Evolutionary conservation across 1,140 invertebrate species (phyloP).

Genomic region (Penaeus indicus): DNA sequence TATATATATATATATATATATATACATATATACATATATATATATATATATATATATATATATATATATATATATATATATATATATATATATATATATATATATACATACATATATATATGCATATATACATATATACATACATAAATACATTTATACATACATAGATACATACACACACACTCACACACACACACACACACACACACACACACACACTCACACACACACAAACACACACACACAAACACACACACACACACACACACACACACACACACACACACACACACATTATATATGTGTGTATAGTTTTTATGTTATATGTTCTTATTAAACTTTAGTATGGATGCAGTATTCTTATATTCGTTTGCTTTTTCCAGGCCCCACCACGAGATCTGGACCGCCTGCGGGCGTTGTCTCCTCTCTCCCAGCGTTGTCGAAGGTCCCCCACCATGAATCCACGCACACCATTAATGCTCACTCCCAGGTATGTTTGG

Average conservation of each 20-base stretch:
- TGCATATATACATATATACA: slow-evolving; percentile 13
- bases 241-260: slow-evolving; percentile 16
- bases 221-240: slow-evolving; percentile 12
- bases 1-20: no score
- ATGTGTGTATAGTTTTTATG: not conserved
- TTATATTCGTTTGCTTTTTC: not conserved
- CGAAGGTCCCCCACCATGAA: slow-evolving; percentile 52
- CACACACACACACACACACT: slow-evolving; percentile 37
- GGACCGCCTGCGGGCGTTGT: slow-evolving; percentile 61
- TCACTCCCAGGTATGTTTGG: slow-evolving; percentile 33
- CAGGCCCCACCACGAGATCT: slow-evolving; percentile 56
- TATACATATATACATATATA: no score
- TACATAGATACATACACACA: slow-evolving; percentile 17
- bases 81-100: no score
- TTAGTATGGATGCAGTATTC: no score
- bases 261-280: slow-evolving; percentile 8
- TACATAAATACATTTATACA: not conserved
- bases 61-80: no score
- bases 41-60: no score
- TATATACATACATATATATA: no score
- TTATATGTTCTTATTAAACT: no score
- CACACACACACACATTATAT: not conserved
- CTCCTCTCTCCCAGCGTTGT: slow-evolving; percentile 56
- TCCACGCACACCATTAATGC: slow-evolving; percentile 43
- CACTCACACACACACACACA: slow-evolving; percentile 37